These are phyloP conservation scores for Salvator merianae DNA, from an alignment of 2,113 vertebrate genomes.

Conservation along the genomic window DNA sequence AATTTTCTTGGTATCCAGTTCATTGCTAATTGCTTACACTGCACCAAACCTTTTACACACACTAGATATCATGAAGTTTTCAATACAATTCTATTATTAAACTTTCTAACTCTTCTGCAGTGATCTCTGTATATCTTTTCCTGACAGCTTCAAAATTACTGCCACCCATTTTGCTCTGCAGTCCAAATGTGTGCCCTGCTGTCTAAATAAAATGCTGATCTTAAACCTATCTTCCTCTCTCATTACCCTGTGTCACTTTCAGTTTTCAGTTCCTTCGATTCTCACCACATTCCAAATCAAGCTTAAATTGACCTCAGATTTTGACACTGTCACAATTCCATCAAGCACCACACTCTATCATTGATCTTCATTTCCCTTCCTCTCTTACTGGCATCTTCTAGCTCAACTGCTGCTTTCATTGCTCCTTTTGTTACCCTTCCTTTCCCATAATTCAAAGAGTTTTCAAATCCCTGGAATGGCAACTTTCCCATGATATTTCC, in stretches of 20 bases:
- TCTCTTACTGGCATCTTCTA: background rate
- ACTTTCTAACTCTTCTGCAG: background rate
- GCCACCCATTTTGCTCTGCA: background rate
- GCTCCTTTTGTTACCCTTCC: background rate
- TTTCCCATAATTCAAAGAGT: background rate
- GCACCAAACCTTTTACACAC: background rate
- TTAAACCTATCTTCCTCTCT: background rate
- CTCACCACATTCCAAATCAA: background rate
- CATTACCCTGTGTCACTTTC: background rate
- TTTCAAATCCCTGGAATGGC: background rate
- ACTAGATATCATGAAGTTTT: conserved; percentile 5
- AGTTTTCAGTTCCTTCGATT: background rate
- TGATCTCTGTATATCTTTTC: background rate
- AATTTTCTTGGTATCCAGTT: background rate
- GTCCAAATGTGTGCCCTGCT: background rate
- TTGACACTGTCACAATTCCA: background rate
- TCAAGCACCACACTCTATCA: background rate
- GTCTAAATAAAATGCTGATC: conserved; percentile 14
- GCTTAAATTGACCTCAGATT: background rate
- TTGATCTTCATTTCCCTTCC: background rate
- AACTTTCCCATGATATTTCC: background rate
- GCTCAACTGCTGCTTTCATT: background rate
- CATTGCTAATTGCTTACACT: background rate
- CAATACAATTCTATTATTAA: conserved; percentile 21
- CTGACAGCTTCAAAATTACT: background rate